Evolutionary conservation across 2,888 invertebrate species (phyloP), one percentile per base, ranked within the genome.

Genomic region (Liodrosophila aerea): DNA sequence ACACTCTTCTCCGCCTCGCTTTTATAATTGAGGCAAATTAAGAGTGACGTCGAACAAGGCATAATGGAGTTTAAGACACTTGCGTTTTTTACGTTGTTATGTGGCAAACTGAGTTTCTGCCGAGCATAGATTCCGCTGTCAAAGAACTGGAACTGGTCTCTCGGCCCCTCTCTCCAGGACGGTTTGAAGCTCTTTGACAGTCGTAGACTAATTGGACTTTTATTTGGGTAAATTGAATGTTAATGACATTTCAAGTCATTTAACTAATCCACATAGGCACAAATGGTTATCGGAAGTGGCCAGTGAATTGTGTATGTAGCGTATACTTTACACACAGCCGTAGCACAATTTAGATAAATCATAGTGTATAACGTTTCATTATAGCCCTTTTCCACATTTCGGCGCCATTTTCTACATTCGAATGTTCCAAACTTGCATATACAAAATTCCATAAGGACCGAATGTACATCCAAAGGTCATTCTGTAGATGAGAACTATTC

Each of bases 31-130:
- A 67, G 74, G 73, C 76, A 88, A 88, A 87, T 88, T 66, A 88
- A 84, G 87, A 88, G 72, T 87, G 87, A 88, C 88, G 59, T 69
- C 65, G 74, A 85, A 88, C 87, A 88, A 51, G 62, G 74, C 64
- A 76, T 84, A 87, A 87, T 86, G 82, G 86, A 86, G 86, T 88
- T 81, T 51, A 72, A 73, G 76, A 64, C 67, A 85, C 77, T 80
- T 69, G 49, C 73, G 62, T 44, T 62, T 56, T 61, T 62, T 54
- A 49, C 46, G 16, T 41, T 56, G 64, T 62, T 54, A 49, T 45
- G 16, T 41, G 63, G 54, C 59, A 50, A 51, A 49, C 37, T 30
- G 22, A 22, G 22, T 22, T 22, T 2, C 2, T 22, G 22, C 22
- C 22, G 22, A 22, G 30, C 9, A 30, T 30, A 2, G n/a, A 30